Evolutionary conservation across 2,113 vertebrate genomes (phyloP), one percentile per base, ranked within the genome.

Genomic region (Amphiprion ocellaris): DNA sequence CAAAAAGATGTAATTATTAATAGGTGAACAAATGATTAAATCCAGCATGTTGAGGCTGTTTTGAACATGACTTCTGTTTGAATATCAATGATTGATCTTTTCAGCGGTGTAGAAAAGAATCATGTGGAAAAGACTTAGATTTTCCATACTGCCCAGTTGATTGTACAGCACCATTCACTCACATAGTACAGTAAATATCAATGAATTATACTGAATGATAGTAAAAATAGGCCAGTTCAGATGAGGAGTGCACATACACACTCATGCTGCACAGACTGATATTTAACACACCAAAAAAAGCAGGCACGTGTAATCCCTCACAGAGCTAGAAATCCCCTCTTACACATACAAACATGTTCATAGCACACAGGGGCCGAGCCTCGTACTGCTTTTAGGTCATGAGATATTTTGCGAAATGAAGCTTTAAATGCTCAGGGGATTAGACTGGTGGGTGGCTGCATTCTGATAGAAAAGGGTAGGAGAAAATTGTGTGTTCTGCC

Each of bases 341-440:
- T 82, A 72, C 69, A 65, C 26, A 84, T 53, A 53, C 54, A 90
- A 74, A 88, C 77, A 75, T 74, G 71, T 82, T 79, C 59, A 66
- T 16, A 24, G 72, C 64, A 74, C 84, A 79, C 55, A 74, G 55
- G 86, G 26, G 41, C 67, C 54, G 10, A 54, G 28, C 33, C 47
- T 80, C 41, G 49, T 7, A 5, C 55, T 77, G 87, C 46, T 87
- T 90, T 89, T 70, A 86, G 82, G 85, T 85, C 88, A 88, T 69
- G 77, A 75, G 71, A 81, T 87, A 68, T 90, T 81, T 90, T 61
- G 69, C 82, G 74, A 85, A 87, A 92, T 84, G 84, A 85, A 88
- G 82, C 73, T 71, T 86, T 61, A 47, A 73, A 30, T 46, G 70
- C 73, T 86, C 52, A 87, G 62, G 69, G 85, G 91, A 91, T 92